These are phyloP conservation scores for Thyatira batis DNA, from an alignment of 2,888 invertebrate genomes.

Conservation along the genomic window DNA sequence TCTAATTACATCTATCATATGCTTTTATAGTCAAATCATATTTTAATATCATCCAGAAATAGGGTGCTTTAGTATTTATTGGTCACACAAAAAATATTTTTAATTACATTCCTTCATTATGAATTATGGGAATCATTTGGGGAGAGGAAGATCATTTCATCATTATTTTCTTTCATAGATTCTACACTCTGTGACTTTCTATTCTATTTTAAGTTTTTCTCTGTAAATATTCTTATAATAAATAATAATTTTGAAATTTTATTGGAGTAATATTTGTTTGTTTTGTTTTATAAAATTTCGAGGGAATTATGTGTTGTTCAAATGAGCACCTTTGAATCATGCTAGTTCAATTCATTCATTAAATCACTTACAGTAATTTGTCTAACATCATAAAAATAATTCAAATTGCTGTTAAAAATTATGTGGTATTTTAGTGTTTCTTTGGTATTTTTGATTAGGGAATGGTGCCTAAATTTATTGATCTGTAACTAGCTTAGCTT, in stretches of 20 bases:
- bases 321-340: background rate
- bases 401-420: background rate
- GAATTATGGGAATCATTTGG: background rate
- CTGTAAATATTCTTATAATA: background rate
- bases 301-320: background rate
- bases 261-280: background rate
- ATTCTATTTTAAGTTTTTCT: background rate
- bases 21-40: background rate
- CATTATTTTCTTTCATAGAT: background rate
- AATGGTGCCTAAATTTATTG: slow-evolving; percentile 66
- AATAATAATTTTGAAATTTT: background rate
- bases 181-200: background rate
- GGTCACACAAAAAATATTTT: background rate
- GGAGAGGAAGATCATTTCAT: background rate
- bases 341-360: background rate
- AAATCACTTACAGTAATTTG: background rate
- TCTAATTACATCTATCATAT: too few species aligned
- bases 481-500: slow-evolving; percentile 65
- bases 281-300: background rate
- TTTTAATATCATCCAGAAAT: background rate
- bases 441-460: slow-evolving; percentile 40
- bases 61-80: background rate
- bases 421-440: background rate
- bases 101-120: background rate
- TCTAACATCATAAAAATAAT: background rate